Evolutionary conservation across 2,113 vertebrate species (phyloP), one percentile per base, ranked within the genome.

Genomic region (Spea bombifrons): DNA sequence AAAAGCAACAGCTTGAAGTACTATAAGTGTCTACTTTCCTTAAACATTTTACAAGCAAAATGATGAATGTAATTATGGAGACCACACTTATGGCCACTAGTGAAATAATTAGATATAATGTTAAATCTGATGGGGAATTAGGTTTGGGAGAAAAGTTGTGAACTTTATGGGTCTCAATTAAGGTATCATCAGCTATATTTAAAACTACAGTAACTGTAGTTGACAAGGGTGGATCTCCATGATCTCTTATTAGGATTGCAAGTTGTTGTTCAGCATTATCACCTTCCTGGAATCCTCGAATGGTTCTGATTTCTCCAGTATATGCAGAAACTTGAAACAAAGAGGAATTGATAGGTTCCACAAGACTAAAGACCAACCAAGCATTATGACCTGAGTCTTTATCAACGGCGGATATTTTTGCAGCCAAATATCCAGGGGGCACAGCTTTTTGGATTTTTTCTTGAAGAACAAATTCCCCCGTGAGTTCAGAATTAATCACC

Each of bases 351-450:
- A 84, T 76, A 0, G 89, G 80, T 7, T 91, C 90, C 66, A 86
- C 82, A 8, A 96, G 90, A 82, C 92, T 92, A 82, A 96, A 96
- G 0, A 92, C 94, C 43, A 96, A 89, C 93, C 95, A 94, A 5
- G 94, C 95, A 3, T 95, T 96, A 83, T 95, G 93, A 44, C 95
- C 95, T 65, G 94, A 95, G 85, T 97, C 95, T 0, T 91, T 87
- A 83, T 97, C 95, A 74, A 95, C 88, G 3, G 89, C 94, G 17
- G 95, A 94, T 8, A 97, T 82, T 86, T 97, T 96, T 81, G 86
- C 93, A 50, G 96, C 88, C 55, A 95, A 85, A 67, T 94, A 91
- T 7, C 94, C 94, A 3, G 92, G 85, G 30, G 88, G 84, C 0
- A 84, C 93, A 65, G 88, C 89, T 46, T 76, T 85, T 0, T 91